Percentiles rank a stretch among this genome's conserved stretches.
Conservation (phyloP, 2,797 vertebrate species). For the Scomberomorus guttatus region DNA sequence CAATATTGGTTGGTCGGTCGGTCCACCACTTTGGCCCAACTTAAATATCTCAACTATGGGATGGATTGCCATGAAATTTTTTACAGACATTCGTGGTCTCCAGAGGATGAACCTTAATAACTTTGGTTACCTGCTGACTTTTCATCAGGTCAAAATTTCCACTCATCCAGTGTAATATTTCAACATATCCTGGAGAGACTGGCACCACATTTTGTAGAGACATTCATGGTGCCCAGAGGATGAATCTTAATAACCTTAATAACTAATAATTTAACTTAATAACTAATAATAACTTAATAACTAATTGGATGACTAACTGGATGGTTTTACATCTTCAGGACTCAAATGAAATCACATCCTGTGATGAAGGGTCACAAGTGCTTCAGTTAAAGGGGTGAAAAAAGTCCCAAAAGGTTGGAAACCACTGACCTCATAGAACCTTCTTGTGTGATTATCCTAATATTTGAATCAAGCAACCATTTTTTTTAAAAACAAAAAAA, state of each 20-base stretch:
- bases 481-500: conserved; percentile 24
- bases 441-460: conserved; percentile 31
- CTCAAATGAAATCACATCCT: background rate
- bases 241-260: background rate
- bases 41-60: too few relatives aligned
- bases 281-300: too few relatives aligned
- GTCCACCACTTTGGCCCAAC: background rate
- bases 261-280: too few relatives aligned
- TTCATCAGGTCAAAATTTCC: background rate
- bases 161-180: too few relatives aligned
- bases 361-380: too few relatives aligned
- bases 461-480: conserved; percentile 29
- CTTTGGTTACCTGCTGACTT: too few relatives aligned
- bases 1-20: background rate
- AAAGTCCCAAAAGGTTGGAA: conserved; percentile 24
- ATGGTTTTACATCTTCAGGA: background rate
- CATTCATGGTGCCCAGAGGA: background rate
- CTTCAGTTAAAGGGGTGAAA: background rate
- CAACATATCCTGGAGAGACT: too few relatives aligned
- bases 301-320: too few relatives aligned
- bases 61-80: too few relatives aligned
- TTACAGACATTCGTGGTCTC: background rate
- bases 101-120: background rate
- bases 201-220: background rate
- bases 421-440: conserved; percentile 41